Base-by-base conservation (phyloP, 2,888 invertebrate species). In the Exocentrus adspersus region DNA sequence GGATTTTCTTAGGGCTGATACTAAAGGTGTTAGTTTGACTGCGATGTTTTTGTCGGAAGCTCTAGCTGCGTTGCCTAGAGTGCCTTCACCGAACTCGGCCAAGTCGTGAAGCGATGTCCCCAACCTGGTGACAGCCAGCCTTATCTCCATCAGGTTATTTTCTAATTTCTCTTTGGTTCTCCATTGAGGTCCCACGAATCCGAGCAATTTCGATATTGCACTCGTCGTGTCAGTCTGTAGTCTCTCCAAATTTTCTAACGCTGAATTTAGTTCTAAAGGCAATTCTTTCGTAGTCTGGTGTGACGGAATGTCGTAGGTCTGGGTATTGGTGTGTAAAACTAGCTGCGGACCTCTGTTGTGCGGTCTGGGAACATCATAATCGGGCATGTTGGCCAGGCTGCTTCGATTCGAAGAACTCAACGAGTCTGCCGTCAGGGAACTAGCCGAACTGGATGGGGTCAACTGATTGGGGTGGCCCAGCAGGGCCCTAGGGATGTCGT, bases 61-160 rank as follows among this genome's bases (percentile, higher is more conserved):
- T 79, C 90, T 88, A 42, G 90, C 89, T 5, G 95, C 94, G 81
- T 95, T 95, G 32, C 94, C 95, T 63, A 95, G 84, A 20, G 94
- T 90, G 30, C 95, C 94, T 81, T 94, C 93, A 0, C 93, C 91
- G 80, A 97, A 97, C 72, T 95, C 93, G 0, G 94, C 89, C 63
- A 96, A 88, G 84, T 96, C 95, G 79, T 93, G 92, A 28, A 96
- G 83, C 1, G 93, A 91, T 2, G 93, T 91, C 70, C 92, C 87
- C 48, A 97, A 85, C 54, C 92, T 86, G 4, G 90, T 87, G 45
- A 92, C 92, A 4, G 93, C 90, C 70, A 93, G 86, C 82, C 93
- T 92, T 42, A 97, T 89, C 79, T 96, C 95, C 84, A 93, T 89
- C 43, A 95, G 83, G 61, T 90, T 89, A 12, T 89, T 87, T 71